These are phyloP conservation scores for Coluber constrictor DNA, from an alignment of 2,797 vertebrate genomes.

Conservation along the genomic window DNA sequence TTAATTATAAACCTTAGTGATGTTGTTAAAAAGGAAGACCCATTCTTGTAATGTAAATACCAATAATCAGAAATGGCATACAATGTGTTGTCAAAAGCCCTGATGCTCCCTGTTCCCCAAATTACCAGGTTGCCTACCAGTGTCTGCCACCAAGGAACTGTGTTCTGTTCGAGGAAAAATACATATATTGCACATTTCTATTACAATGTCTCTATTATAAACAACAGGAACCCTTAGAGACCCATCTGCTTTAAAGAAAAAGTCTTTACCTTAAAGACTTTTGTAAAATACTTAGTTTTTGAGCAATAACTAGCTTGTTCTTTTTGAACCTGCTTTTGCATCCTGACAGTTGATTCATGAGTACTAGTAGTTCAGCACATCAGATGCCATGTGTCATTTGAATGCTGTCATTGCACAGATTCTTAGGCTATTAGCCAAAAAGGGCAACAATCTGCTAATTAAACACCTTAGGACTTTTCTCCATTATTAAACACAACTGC, in stretches of 20 bases:
- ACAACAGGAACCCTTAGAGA: not conserved
- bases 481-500: not conserved
- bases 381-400: not conserved
- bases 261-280: not conserved
- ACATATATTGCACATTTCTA: not conserved
- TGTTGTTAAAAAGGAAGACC: not conserved
- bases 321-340: not conserved
- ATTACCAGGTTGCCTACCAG: not conserved
- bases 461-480: not conserved
- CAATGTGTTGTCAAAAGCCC: not conserved
- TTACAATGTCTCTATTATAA: not conserved
- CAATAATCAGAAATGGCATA: not conserved
- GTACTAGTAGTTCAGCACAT: not conserved
- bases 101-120: not conserved
- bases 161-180: not conserved
- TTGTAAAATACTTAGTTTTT: not conserved
- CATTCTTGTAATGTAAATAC: not conserved
- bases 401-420: not conserved
- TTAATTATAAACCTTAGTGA: not conserved
- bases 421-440: not conserved
- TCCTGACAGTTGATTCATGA: not conserved
- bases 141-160: not conserved
- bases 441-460: not conserved
- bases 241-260: not conserved
- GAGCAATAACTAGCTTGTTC: not conserved